A percentile compares a stretch with the other conserved stretches of the same genome.
Evolutionary conservation across 2,888 invertebrate species (phyloP).

Genomic region (Spialia ferax): DNA sequence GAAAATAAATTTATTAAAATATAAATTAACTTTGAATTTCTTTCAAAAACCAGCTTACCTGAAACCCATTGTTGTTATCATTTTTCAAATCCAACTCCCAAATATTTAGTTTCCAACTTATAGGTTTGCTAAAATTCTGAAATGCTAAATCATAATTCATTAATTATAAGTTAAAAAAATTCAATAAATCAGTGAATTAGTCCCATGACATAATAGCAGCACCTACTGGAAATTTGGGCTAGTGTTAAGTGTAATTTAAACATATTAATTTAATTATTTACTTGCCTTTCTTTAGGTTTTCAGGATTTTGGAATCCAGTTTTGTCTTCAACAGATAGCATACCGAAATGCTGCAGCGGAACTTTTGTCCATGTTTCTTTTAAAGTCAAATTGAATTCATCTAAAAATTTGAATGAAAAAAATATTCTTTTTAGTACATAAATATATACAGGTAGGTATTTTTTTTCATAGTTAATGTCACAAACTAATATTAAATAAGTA

Average conservation of each 20-base stretch:
- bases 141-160: constrained; percentile 40
- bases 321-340: constrained; percentile 38
- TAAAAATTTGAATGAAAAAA: too few species aligned
- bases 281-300: constrained; percentile 24
- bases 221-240: too few species aligned
- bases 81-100: constrained; percentile 43
- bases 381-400: neutral
- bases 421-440: neutral
- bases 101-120: constrained; percentile 43
- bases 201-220: too few species aligned
- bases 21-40: too few species aligned
- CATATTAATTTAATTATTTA: neutral
- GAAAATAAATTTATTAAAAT: too few species aligned
- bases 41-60: constrained; percentile 38
- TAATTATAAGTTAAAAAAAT: too few species aligned
- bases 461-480: too few species aligned
- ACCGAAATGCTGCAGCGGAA: constrained; percentile 22
- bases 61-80: constrained; percentile 46
- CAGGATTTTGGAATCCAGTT: constrained; percentile 42
- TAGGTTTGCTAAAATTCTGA: constrained; percentile 46
- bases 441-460: too few species aligned
- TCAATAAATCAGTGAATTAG: too few species aligned
- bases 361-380: neutral
- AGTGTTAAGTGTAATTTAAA: neutral
- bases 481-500: too few species aligned